phyloP scores from a whole-genome alignment of 1,140 invertebrate species.

The Microplitis demolitor region DNA sequence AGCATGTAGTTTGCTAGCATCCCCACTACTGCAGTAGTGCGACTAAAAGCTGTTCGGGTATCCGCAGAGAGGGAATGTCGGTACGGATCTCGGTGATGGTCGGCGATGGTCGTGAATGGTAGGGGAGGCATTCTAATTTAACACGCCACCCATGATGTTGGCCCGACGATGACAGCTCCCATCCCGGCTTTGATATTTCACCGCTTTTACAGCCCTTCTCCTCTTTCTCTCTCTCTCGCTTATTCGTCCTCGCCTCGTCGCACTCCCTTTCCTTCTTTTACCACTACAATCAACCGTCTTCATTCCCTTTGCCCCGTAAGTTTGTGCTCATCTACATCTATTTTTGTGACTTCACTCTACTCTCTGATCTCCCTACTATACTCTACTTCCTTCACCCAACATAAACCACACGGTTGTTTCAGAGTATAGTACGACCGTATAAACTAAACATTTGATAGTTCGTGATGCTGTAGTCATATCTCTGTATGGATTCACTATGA shows the following conservation, averaged over 20 bases:
- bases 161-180: slow-evolving; percentile 68
- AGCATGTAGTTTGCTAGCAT: not conserved
- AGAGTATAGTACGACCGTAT: too few species aligned
- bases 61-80: not conserved
- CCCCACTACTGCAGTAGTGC: not conserved
- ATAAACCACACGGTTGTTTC: slow-evolving; percentile 32
- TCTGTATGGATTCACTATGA: too few species aligned
- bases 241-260: not conserved
- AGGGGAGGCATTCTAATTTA: slow-evolving; percentile 62
- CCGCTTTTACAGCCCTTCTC: slow-evolving; percentile 60
- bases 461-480: not conserved
- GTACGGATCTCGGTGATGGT: slow-evolving; percentile 45
- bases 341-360: not conserved
- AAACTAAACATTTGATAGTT: too few species aligned
- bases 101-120: slow-evolving; percentile 21
- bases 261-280: slow-evolving; percentile 32
- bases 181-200: slow-evolving; percentile 67
- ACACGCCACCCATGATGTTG: slow-evolving; percentile 72
- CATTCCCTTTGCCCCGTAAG: slow-evolving; percentile 17
- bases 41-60: not conserved
- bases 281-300: slow-evolving; percentile 16
- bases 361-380: slow-evolving; percentile 15
- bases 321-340: slow-evolving; percentile 22
- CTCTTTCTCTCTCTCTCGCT: slow-evolving; percentile 49
- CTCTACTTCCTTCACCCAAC: slow-evolving; percentile 35